phyloP scores from a whole-genome alignment of 2,888 invertebrate genomes.

The Melinopterus prodromus region DNA sequence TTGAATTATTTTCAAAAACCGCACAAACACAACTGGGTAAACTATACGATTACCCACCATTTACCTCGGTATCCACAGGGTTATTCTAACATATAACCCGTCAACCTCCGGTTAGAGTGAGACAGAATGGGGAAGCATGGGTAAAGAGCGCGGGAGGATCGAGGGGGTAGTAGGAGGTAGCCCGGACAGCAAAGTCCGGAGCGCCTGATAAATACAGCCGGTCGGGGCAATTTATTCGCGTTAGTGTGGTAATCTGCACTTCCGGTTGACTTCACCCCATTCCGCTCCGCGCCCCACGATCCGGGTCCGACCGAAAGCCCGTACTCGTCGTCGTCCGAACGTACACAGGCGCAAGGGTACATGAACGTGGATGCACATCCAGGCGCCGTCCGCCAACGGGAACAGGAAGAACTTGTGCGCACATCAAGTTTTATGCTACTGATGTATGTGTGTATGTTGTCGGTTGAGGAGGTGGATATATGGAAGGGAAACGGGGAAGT shows the following conservation, averaged over 20 bases:
- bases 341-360: background rate
- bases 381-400: background rate
- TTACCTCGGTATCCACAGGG: no score
- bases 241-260: slow-evolving; percentile 57
- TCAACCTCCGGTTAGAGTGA: no score
- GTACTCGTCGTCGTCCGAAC: background rate
- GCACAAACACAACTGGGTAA: no score
- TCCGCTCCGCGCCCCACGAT: slow-evolving; percentile 30
- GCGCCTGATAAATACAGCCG: slow-evolving; percentile 51
- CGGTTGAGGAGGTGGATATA: background rate
- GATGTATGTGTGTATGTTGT: background rate
- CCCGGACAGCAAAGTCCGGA: slow-evolving; percentile 11
- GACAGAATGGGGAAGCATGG: background rate
- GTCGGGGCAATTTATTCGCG: slow-evolving; percentile 54
- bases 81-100: no score
- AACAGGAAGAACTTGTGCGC: background rate
- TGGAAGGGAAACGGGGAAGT: background rate
- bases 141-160: background rate
- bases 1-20: no score
- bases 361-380: background rate
- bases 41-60: no score
- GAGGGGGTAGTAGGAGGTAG: background rate
- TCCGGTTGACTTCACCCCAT: slow-evolving; percentile 54
- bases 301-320: slow-evolving; percentile 15
- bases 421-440: background rate